A percentile compares a stretch with the other conserved stretches of the same genome.
These are phyloP conservation scores for Parnassius mnemosyne DNA, from an alignment of 2,888 invertebrate species.

Conservation along the genomic window DNA sequence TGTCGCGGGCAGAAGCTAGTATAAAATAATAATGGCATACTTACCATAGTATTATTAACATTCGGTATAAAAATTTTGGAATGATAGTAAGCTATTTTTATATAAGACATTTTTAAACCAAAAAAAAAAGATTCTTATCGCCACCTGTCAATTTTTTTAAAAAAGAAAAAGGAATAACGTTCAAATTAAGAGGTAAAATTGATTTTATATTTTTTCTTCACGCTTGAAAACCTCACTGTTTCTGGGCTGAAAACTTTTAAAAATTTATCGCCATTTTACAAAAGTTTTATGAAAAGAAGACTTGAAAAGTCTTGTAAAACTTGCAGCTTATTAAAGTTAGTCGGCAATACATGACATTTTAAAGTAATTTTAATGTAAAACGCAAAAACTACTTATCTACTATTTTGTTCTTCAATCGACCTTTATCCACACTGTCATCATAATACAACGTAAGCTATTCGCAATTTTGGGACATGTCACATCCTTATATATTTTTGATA, in stretches of 20 bases:
- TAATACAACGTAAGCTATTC: background rate
- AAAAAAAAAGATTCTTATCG: too few species aligned
- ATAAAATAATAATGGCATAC: too few species aligned
- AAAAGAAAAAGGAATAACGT: too few species aligned
- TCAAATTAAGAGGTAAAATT: too few species aligned
- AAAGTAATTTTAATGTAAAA: background rate
- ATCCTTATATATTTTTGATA: too few species aligned
- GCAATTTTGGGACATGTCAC: background rate
- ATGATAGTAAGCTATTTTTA: too few species aligned
- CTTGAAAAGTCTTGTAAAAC: slow-evolving; percentile 8
- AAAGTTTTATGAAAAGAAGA: slow-evolving; percentile 15
- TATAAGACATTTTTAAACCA: too few species aligned
- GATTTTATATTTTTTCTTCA: background rate
- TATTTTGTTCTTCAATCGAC: background rate
- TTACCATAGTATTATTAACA: too few species aligned
- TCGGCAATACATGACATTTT: slow-evolving; percentile 5
- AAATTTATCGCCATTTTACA: slow-evolving; percentile 12
- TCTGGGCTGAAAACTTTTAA: slow-evolving; percentile 10
- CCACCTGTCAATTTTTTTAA: too few species aligned
- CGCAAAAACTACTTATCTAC: background rate
- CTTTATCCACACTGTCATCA: background rate
- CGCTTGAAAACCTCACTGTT: slow-evolving; percentile 1
- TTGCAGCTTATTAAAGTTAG: slow-evolving; percentile 18
- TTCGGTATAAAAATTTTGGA: too few species aligned
- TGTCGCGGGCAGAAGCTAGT: too few species aligned